Evolutionary conservation across 2,797 vertebrate species (phyloP), one percentile per base, ranked within the genome.

Genomic region (Enoplosus armatus): DNA sequence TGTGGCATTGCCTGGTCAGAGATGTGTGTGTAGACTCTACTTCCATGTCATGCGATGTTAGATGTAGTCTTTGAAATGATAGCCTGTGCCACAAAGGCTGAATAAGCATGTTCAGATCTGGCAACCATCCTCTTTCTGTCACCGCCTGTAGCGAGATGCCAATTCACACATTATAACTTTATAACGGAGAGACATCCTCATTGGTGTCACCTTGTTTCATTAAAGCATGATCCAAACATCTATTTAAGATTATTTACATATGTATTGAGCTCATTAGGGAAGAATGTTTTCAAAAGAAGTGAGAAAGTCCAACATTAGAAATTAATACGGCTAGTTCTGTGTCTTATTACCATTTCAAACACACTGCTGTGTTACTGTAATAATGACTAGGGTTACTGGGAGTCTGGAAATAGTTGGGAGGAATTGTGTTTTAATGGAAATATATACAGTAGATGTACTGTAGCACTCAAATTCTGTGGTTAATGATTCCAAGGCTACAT

Each of bases 321-420:
- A 67, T 67, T 0, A 43, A 66, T 58, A 48, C 51, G 50, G 56
- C 61, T 45, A 35, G n/a, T 43, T 72, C 51, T 61, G 29, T 26
- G 20, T 71, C 27, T 74, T 76, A 79, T 89, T 86, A 79, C 15
- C 78, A 80, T 75, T 83, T 87, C 76, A 66, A 83, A 85, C 58
- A 83, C 60, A 45, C 31, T 47, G 51, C 70, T 76, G 22, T 2
- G 1, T 69, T 50, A 27, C 37, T 71, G 62, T 39, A 65, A 75
- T 78, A 66, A 77, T 78, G 60, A 82, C 18, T 24, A 12, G 9
- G 27, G 31, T 51, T 45, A 33, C 29, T 33, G 33, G 39, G 41
- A 74, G 53, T 84, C 43, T 83, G 53, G 16, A 64, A 80, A 69
- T 75, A 71, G 65, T 66, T 37, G 4, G 37, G 5, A 37, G n/a